Evolutionary conservation across 1,140 invertebrate genomes (phyloP).

Genomic region (Ptiloglossa arizonensis): DNA sequence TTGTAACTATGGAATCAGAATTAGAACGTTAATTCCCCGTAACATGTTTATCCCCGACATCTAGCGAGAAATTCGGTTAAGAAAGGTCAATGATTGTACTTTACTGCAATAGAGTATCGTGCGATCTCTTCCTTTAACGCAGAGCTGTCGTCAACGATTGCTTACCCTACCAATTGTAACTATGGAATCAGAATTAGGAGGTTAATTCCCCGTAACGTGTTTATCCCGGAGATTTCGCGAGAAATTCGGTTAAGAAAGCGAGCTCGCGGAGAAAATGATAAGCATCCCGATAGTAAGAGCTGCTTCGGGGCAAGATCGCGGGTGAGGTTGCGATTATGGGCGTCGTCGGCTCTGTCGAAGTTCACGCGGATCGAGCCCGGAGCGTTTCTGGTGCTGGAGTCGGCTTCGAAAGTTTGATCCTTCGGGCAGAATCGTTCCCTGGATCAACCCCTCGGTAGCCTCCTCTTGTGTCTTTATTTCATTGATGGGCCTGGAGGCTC

Average conservation of each 20-base stretch:
- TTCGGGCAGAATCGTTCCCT: neutral
- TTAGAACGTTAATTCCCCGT: neutral
- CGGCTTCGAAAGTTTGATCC: constrained; percentile 9
- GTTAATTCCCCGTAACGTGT: neutral
- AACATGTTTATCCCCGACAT: neutral
- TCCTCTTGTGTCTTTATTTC: neutral
- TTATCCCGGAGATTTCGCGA: neutral
- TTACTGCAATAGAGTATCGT: no score
- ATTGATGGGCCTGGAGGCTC: neutral
- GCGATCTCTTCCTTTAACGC: no score
- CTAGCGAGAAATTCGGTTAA: no score
- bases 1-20: no score
- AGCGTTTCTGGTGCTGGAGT: neutral
- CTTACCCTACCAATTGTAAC: no score
- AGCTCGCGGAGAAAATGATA: constrained; percentile 1
- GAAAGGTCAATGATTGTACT: no score
- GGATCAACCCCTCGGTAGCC: neutral
- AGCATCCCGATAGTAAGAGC: neutral
- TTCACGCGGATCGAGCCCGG: neutral
- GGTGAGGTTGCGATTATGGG: neutral
- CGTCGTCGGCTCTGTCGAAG: neutral
- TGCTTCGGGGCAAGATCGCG: no score
- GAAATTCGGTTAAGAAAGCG: neutral
- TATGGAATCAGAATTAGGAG: no score
- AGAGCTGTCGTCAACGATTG: no score